A percentile compares a stretch with the other conserved stretches of the same genome.
These are phyloP conservation scores for Rhynchonema sp. DNA, from an alignment of 2,888 invertebrate species.

Conservation along the genomic window DNA sequence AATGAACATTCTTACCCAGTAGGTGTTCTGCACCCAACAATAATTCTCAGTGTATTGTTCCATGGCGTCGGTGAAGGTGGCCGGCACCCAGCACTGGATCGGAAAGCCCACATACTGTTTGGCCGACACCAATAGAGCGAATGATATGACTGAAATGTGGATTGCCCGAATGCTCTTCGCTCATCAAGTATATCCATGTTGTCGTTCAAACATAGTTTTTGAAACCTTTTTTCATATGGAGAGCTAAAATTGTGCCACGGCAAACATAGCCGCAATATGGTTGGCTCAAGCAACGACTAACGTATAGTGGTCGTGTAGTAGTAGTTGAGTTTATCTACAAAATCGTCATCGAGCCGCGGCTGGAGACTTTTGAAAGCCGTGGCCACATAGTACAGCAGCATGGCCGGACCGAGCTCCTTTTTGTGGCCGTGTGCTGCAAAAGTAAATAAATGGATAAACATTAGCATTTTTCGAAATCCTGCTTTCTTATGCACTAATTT, in stretches of 20 bases:
- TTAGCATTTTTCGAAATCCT: not conserved
- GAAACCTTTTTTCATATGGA: no score
- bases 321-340: conserved; percentile 28
- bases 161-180: no score
- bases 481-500: not conserved
- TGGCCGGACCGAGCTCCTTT: conserved; percentile 28
- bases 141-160: conserved; percentile 21
- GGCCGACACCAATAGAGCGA: conserved; percentile 26
- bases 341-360: conserved; percentile 27
- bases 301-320: conserved; percentile 28
- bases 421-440: conserved; percentile 24
- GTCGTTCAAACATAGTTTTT: no score
- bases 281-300: no score
- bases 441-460: not conserved
- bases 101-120: conserved; percentile 24
- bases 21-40: conserved; percentile 23
- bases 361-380: conserved; percentile 26
- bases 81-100: conserved; percentile 28
- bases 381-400: conserved; percentile 28
- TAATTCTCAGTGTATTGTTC: conserved; percentile 29
- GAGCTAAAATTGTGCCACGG: no score
- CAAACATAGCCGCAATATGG: no score
- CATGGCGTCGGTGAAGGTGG: conserved; percentile 28
- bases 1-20: conserved; percentile 19
- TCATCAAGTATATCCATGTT: no score